These are phyloP conservation scores for Acanthosepion pharaonis DNA, from an alignment of 2,888 invertebrate genomes.

Conservation along the genomic window DNA sequence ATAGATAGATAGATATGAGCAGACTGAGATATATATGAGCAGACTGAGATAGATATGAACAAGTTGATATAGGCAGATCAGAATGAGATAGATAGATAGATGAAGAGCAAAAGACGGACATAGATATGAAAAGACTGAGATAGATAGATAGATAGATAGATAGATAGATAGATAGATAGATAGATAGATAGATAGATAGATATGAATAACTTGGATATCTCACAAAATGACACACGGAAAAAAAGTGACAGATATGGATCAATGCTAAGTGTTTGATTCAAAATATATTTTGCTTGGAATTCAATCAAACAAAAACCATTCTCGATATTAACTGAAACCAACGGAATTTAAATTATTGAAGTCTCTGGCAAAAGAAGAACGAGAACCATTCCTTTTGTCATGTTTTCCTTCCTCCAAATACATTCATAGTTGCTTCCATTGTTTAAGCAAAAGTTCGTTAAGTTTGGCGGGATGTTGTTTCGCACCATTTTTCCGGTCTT, in stretches of 20 bases:
- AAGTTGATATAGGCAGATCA: no score
- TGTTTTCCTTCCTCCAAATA: background rate
- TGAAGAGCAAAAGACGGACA: background rate
- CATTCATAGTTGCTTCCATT: background rate
- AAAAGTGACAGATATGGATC: no score
- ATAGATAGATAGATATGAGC: no score
- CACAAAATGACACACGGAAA: accelerated
- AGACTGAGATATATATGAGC: no score
- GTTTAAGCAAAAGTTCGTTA: background rate
- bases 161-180: no score
- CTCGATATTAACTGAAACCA: background rate
- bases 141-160: background rate
- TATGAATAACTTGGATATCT: no score
- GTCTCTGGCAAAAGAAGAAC: background rate
- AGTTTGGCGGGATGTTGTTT: background rate
- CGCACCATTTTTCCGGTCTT: background rate
- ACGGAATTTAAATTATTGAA: background rate
- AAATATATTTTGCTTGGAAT: background rate
- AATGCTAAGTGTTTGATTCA: background rate
- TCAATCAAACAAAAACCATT: background rate
- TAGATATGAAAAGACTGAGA: no score
- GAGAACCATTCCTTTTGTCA: background rate
- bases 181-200: no score
- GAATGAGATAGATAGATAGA: background rate
- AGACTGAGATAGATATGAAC: no score